phyloP scores from a whole-genome alignment of 1,140 invertebrate species.

The Maniola jurtina region DNA sequence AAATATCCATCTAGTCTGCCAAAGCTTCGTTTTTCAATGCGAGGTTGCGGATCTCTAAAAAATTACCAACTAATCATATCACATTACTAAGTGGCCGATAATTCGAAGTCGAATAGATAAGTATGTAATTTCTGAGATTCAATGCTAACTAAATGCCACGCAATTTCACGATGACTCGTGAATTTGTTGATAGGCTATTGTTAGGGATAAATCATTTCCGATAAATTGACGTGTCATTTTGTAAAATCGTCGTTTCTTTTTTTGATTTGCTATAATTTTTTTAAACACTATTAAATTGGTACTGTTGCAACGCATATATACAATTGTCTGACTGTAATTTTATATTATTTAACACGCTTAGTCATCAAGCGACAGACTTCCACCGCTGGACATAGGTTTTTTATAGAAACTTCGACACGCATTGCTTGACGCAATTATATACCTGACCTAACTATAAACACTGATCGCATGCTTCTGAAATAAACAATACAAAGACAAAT shows the following conservation, averaged over 20 bases:
- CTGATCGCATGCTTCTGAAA: no score
- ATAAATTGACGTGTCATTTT: background rate
- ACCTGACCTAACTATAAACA: no score
- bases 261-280: background rate
- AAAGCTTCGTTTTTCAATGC: background rate
- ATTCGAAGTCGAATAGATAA: background rate
- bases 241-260: background rate
- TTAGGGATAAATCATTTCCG: background rate
- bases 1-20: no score
- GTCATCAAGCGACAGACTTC: no score
- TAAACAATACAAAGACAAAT: no score
- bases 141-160: background rate
- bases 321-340: no score
- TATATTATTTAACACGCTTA: no score
- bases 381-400: no score
- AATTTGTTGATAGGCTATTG: background rate
- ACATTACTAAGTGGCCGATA: background rate
- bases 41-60: background rate
- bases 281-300: background rate
- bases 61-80: conserved; percentile 5
- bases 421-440: no score
- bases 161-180: conserved; percentile 1
- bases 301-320: no score
- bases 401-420: no score
- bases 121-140: conserved; percentile 8